These are phyloP conservation scores for Pomacea maculata DNA, from an alignment of 1,140 invertebrate species.

Conservation along the genomic window DNA sequence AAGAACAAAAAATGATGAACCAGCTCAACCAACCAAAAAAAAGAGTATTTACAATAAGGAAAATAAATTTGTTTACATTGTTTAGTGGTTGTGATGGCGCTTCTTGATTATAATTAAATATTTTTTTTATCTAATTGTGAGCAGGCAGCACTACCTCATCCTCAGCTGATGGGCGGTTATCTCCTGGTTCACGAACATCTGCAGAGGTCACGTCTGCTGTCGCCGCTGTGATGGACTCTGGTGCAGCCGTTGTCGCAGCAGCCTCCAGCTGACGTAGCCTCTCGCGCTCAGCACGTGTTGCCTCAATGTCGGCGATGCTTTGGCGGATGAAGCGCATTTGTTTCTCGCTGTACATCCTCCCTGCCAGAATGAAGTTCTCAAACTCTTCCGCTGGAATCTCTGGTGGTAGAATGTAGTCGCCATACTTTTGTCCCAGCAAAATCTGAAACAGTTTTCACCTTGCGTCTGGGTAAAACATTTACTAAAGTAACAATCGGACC, in stretches of 20 bases:
- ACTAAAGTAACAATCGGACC: neutral
- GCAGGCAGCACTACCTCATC: neutral
- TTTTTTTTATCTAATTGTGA: too few relatives aligned
- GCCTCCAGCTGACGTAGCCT: constrained; percentile 22
- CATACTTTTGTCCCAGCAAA: constrained; percentile 96
- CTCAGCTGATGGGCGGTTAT: neutral
- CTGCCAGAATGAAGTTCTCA: constrained; percentile 80
- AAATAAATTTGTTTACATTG: too few relatives aligned
- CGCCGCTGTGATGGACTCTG: constrained; percentile 12
- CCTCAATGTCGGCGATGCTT: constrained; percentile 42
- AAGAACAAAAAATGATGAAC: too few relatives aligned
- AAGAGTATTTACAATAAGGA: too few relatives aligned
- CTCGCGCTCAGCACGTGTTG: constrained; percentile 24
- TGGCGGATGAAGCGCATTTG: constrained; percentile 33
- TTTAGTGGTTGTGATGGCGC: too few relatives aligned
- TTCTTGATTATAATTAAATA: too few relatives aligned
- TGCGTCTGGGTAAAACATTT: neutral
- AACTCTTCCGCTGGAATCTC: constrained; percentile 82
- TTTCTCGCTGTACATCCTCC: constrained; percentile 65
- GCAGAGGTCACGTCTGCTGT: neutral
- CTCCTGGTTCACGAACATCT: neutral
- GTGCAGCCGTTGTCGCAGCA: neutral
- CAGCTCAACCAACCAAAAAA: too few relatives aligned
- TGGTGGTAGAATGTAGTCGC: constrained; percentile 94
- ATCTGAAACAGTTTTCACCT: constrained; percentile 70